Evolutionary conservation across 2,797 vertebrate genomes (phyloP), one percentile per base, ranked within the genome.

Genomic region (Hoplostethus atlanticus): DNA sequence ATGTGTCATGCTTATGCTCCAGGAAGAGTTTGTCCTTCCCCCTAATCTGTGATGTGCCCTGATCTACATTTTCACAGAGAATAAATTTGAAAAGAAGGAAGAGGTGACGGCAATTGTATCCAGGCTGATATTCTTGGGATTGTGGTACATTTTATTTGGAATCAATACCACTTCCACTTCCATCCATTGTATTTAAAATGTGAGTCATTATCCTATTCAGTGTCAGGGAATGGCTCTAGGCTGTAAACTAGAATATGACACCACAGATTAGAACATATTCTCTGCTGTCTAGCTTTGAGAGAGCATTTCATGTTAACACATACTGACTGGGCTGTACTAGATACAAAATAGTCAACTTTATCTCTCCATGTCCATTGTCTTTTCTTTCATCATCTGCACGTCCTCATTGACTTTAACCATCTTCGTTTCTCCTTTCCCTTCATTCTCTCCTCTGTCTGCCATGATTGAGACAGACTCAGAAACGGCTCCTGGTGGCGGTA

Each of bases 401-500:
- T 64, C 48, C 66, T 28, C 46, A 57, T 80, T 74, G 47, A 47
- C 52, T 68, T 66, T 47, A 28, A 66, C 77, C 47, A 55, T 69
- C 57, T 65, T 47, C 21, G 7, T 72, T 30, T 61, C 57, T 44
- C 12, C 16, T 28, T 28, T 13, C 40, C 61, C 28, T 60, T 15
- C n/a, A 44, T 17, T 44, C 50, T 60, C 28, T 67, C 48, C 15
- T 61, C 59, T 46, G 48, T 70, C 59, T 68, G 53, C 44, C 21
- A 10, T 75, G 52, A 86, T 83, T 79, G 92, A 85, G 51, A n/a
- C 58, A 2, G 80, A 63, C 50, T 84, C 73, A 12, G 92, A 88
- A 46, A 52, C 85, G 3, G 68, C 73, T 21, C 78, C 90, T 0
- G 65, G 94, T 72, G 94, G 94, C 65, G 93, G 92, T 74, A 91